Conservation (phyloP, 2,113 vertebrate species). For the Scomber japonicus region DNA sequence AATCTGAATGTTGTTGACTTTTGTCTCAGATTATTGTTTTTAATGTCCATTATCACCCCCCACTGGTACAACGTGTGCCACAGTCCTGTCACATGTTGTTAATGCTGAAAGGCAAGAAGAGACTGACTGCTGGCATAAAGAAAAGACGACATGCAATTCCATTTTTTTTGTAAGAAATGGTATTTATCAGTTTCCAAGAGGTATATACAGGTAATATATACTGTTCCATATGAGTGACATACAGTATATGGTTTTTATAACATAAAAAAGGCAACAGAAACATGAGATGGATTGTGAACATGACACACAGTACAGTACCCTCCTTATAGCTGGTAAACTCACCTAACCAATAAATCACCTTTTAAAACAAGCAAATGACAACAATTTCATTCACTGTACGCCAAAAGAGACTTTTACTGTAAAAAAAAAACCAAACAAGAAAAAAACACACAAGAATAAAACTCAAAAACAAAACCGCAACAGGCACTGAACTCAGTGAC, state of each 20-base stretch:
- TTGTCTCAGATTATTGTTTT: no score
- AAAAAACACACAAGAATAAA: constrained; percentile 26
- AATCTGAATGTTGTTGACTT: no score
- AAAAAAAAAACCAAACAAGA: constrained; percentile 38
- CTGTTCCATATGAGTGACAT: constrained; percentile 45
- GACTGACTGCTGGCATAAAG: no score
- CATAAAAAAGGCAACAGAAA: constrained; percentile 70
- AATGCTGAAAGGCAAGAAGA: no score
- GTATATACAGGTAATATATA: constrained; percentile 74
- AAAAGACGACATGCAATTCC: not conserved
- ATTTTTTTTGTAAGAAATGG: constrained; percentile 70
- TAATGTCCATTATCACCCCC: no score
- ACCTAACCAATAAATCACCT: constrained; percentile 24
- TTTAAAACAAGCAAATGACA: constrained; percentile 32
- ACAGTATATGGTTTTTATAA: constrained; percentile 1
- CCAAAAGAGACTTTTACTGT: constrained; percentile 56
- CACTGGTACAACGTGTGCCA: no score
- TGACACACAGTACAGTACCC: constrained; percentile 26
- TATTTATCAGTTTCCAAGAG: constrained; percentile 72
- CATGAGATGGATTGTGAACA: constrained; percentile 45
- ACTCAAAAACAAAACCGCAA: constrained; percentile 11
- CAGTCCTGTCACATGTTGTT: no score
- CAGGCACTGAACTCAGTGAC: constrained; percentile 45
- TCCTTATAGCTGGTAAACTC: constrained; percentile 14
- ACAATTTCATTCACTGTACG: constrained; percentile 52